Conservation (phyloP, 2,797 vertebrate genomes). For the Amniataba percoides region DNA sequence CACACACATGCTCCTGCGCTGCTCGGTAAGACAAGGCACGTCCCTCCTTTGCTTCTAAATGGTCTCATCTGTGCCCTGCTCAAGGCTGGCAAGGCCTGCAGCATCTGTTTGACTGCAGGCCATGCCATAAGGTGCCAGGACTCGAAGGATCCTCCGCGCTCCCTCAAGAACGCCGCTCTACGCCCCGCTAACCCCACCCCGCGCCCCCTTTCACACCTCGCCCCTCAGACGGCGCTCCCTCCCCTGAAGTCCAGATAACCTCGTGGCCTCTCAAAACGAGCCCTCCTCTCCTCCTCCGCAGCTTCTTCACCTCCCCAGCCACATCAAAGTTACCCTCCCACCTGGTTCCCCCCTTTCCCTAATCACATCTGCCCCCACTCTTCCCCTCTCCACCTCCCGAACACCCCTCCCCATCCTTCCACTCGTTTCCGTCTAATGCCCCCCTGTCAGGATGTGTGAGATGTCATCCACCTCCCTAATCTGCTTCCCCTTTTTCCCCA, state of each 20-base stretch:
- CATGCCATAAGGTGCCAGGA: constrained; percentile 85
- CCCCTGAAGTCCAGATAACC: constrained; percentile 40
- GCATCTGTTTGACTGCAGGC: constrained; percentile 88
- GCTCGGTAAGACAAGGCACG: constrained; percentile 79
- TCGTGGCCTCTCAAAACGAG: constrained; percentile 12
- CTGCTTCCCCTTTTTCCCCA: constrained; percentile 22
- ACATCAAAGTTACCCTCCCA: constrained; percentile 46
- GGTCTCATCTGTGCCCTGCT: constrained; percentile 81
- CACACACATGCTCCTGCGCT: constrained; percentile 35
- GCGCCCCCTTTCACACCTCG: constrained; percentile 46
- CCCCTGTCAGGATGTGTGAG: constrained; percentile 63
- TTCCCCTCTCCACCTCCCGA: constrained; percentile 20
- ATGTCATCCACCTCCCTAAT: constrained; percentile 63
- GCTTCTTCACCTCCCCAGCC: constrained; percentile 21
- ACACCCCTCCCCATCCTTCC: constrained; percentile 16
- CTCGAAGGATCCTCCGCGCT: constrained; percentile 80
- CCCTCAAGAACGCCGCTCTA: constrained; percentile 85
- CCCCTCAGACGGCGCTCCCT: constrained; percentile 49
- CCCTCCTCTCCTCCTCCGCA: constrained; percentile 13
- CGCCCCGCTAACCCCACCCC: constrained; percentile 71
- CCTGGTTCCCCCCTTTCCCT: constrained; percentile 36
- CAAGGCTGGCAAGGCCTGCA: constrained; percentile 82
- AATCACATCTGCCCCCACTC: constrained; percentile 29
- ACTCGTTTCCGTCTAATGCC: constrained; percentile 27
- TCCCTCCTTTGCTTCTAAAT: constrained; percentile 75